Evolutionary conservation across 30 jellyfish, hydroid and myxozoan genomes (phyloP).

Genomic region (Hydractinia symbiolongicarpus): DNA sequence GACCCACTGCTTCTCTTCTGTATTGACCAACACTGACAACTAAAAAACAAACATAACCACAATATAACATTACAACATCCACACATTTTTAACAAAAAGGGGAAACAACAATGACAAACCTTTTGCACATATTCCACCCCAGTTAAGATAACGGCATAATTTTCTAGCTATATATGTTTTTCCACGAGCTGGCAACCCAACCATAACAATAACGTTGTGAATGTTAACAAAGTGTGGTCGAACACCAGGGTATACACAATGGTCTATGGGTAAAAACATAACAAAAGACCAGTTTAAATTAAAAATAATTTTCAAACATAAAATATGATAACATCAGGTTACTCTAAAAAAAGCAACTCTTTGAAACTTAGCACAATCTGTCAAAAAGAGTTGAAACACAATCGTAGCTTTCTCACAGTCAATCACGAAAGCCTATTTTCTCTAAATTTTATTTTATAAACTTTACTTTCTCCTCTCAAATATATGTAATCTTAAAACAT

Average conservation of each 20-base stretch:
- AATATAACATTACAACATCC: no score
- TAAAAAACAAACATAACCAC: constrained; percentile 4
- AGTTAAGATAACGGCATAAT: constrained; percentile 89
- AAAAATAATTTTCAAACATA: no score
- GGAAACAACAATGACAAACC: constrained; percentile 24
- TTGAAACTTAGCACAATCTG: no score
- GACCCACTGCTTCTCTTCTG: constrained; percentile 89
- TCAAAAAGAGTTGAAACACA: background rate
- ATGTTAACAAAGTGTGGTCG: constrained; percentile 85
- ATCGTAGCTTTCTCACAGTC: background rate
- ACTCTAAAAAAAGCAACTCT: no score
- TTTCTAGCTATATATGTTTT: constrained; percentile 92
- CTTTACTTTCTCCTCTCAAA: no score
- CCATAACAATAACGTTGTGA: constrained; percentile 86
- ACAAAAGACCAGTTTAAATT: no score
- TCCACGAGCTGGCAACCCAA: constrained; percentile 98
- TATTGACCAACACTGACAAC: constrained; percentile 91
- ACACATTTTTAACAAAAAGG: background rate
- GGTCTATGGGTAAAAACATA: constrained; percentile 37
- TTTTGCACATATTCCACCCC: constrained; percentile 90
- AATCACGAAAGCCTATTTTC: no score
- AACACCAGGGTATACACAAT: constrained; percentile 91
- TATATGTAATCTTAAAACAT: no score
- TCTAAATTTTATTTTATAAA: no score
- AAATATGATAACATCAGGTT: no score